Evolutionary conservation across 2,797 vertebrate species (phyloP), one percentile per base, ranked within the genome.

Genomic region (Octomys mimax): DNA sequence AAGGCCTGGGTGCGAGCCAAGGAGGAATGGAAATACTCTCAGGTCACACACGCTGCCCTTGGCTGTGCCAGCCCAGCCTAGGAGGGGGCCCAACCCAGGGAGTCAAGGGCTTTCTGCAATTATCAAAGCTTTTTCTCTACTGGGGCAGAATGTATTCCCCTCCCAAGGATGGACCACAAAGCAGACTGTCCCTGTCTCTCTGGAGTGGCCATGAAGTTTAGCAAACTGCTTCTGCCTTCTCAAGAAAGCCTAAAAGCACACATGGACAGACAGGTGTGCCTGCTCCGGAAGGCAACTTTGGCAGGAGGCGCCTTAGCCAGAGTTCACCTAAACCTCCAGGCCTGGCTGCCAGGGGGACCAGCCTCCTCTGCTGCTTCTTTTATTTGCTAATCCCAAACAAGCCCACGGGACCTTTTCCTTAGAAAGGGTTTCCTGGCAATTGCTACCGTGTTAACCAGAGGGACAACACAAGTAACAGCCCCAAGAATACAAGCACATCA

Each of bases 1-100:
- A 62, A 52, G 94, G 84, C 88, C 91, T 98, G 98, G 93, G 96
- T 36, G 3, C 77, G 24, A 16, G 86, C 96, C 95, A 91, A 79
- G 61, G 73, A 87, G 83, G 28, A 90, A 77, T 2, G 5, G 84
- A 95, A 85, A 95, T 89, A 95, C 66, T 92, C 86, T 89, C 4
- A 7, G 96, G 94, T 97, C 95, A 96, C 88, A 95, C 91, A 90
- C 2, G 5, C 92, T 66, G 92, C 95, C 83, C 57, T 79, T 10
- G 21, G 59, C 64, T 11, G 1, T 75, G 92, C 97, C 94, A 97
- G 85, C 92, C 94, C 83, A 89, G 92, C 94, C 93, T 86, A 46
- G 81, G 93, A n/a, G 57, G 81, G 87, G 80, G 22, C 28, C 6
- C 0, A 2, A 62, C 42, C 46, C 81, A 64, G 57, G 49, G 79